Evolutionary conservation across 1,140 invertebrate species (phyloP), one percentile per base, ranked within the genome.

Genomic region (Anastatus disparis): DNA sequence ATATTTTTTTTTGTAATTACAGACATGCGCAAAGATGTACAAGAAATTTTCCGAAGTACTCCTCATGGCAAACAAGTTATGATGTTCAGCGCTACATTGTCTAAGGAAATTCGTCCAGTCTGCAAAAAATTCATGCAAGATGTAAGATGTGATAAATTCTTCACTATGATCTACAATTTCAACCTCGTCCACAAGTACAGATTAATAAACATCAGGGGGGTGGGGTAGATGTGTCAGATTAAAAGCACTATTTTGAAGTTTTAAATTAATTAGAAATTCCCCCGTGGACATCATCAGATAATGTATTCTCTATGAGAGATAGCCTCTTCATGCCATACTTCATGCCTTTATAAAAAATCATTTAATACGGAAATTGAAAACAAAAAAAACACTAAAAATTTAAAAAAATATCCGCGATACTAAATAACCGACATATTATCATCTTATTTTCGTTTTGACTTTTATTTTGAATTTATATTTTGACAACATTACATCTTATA

Each of bases 51-150:
- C 88, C 91, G 97, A 78, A 96, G 94, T 85, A 99, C 98, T 27
- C 98, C 98, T 52, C 95, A 99, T 81, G 95, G 97, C 81, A 99
- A 99, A 86, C 98, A 99, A 94, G 98, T 99, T 20, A 99, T 99
- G 97, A 99, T 99, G 98, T 99, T 99, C 89, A 98, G 96, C 83
- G 98, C 98, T 71, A 99, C 98, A 38, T 88, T 99, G 75, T 97
- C 96, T 88, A 99, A 99, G 91, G 98, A 99, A 76, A 97, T 99
- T 83, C 92, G 98, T 74, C 97, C 97, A 71, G 96, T 99, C 82
- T 99, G 98, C 94, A 98, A 99, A 91, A 99, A 99, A 88, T 99
- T 99, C 87, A 99, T 99, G 98, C 98, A 99, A 93, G 97, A 99
- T 94, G 96, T 98, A 97, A 97, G 70, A 72, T 72, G 64, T 48